Evolutionary conservation across 1,140 invertebrate genomes (phyloP).

Genomic region (Alviniconcha marisindica): DNA sequence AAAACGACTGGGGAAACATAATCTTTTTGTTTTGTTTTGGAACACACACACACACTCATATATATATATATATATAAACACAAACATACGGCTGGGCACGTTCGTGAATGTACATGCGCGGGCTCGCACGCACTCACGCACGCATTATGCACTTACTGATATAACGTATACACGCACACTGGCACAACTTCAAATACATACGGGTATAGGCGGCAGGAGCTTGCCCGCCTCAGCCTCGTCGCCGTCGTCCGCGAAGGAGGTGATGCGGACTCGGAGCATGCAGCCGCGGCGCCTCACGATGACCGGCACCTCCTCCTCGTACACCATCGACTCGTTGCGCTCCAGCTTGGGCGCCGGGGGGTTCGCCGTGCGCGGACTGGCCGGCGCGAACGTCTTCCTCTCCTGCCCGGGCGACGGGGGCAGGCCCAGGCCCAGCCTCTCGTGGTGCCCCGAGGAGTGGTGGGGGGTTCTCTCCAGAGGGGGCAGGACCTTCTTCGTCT

Average conservation of each 20-base stretch:
- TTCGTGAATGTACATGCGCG: no score
- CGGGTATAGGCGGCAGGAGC: slow-evolving; percentile 26
- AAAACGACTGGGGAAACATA: no score
- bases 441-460: no score
- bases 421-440: no score
- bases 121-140: no score
- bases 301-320: slow-evolving; percentile 76
- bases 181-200: slow-evolving; percentile 11
- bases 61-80: no score
- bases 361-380: neutral
- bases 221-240: slow-evolving; percentile 31
- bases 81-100: no score
- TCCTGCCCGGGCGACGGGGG: neutral
- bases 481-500: no score
- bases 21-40: no score
- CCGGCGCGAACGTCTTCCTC: neutral
- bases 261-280: slow-evolving; percentile 74
- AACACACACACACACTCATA: no score
- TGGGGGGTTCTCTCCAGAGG: no score
- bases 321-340: slow-evolving; percentile 69
- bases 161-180: neutral
- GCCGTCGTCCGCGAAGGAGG: slow-evolving; percentile 57
- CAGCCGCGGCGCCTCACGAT: slow-evolving; percentile 76
- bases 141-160: neutral
- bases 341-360: slow-evolving; percentile 25